Conservation (phyloP, 2,797 vertebrate genomes). For the Helarctos malayanus region DNA sequence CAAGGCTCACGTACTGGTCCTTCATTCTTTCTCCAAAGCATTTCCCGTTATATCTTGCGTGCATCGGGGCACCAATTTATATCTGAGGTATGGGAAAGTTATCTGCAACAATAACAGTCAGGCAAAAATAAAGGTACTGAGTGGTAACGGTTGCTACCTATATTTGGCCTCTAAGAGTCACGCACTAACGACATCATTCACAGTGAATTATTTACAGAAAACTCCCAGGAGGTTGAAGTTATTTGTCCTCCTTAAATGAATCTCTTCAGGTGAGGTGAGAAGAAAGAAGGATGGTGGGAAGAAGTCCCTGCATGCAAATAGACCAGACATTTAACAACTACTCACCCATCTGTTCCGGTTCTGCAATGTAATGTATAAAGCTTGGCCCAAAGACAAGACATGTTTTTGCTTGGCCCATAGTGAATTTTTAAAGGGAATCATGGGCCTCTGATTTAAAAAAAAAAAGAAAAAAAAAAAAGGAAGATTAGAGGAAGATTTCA, state of each 20-base stretch:
- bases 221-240: conserved; percentile 28
- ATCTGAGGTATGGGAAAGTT: neutral
- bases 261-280: conserved; percentile 44
- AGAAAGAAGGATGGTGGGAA: neutral
- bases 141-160: neutral
- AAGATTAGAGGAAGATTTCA: neutral
- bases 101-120: neutral
- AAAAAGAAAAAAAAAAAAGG: neutral
- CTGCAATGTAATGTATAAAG: neutral
- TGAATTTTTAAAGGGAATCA: conserved; percentile 7
- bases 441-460: neutral
- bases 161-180: neutral
- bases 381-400: conserved; percentile 33
- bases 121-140: neutral
- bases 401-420: neutral
- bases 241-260: conserved; percentile 72
- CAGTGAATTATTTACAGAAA: conserved; percentile 43
- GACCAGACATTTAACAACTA: neutral
- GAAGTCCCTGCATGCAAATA: conserved; percentile 32
- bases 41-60: neutral
- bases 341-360: neutral
- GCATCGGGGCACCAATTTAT: neutral
- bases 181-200: neutral
- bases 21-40: neutral
- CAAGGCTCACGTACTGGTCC: neutral